Base-by-base conservation (phyloP, 2,797 vertebrate genomes). In the Benthosema pterotum region DNA sequence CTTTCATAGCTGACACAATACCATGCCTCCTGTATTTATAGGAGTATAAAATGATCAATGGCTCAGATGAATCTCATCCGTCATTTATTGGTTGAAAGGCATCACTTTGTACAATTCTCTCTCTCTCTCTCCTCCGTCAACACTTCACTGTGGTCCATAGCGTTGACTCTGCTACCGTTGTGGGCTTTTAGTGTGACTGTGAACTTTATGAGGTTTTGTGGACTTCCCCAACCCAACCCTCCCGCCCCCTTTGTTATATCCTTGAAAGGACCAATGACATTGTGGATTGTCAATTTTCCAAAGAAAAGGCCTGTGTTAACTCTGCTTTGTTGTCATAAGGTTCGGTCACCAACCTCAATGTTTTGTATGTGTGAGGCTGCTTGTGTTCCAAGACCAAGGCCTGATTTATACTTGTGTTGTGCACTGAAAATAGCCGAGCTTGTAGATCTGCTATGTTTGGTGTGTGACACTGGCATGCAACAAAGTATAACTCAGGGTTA, bases 11-110 rank as follows among this genome's bases (percentile, higher is more conserved):
- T 51, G 57, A 55, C 61, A 71, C 63, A 65, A 65, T 62, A 59
- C 74, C 71, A 57, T 65, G 63, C 63, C 71, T 76, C 58, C 18
- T 79, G 63, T 78, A 63, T 64, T 71, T 66, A 50, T 52, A 58
- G 47, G 56, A 71, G 54, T 72, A 38, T 38, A 38, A 82, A 79
- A 68, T 22, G 43, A 77, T 53, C 42, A 68, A 69, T 59, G 60
- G 75, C 77, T 81, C 84, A 79, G 79, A 72, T 52, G 63, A 49
- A 74, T 77, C 56, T 65, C 54, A 80, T 67, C 63, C 55, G 63
- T 61, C 48, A 49, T 55, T 72, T 3, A 25, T 63, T 16, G 46
- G 60, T 64, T 54, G 45, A 13, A 2, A 65, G 15, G 28, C 2
- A 45, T 18, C 11, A 15, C 13, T 42, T 46, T 28, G 7, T 38